Evolutionary conservation across 2,113 vertebrate genomes (phyloP), one percentile per base, ranked within the genome.

Genomic region (Phyllostomus hastatus): DNA sequence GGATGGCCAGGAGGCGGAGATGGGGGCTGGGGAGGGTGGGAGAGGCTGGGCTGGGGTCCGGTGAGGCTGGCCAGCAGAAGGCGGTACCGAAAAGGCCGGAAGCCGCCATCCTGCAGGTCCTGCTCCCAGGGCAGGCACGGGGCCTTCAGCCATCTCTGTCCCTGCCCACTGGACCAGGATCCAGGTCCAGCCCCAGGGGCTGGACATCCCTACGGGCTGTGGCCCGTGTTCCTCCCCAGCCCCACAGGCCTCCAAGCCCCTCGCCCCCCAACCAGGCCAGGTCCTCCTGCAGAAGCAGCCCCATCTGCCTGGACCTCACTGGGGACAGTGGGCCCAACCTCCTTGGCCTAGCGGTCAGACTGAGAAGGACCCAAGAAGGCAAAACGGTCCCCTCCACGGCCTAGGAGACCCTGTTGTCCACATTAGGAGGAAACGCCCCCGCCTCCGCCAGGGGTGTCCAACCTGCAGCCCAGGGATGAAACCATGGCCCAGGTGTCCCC

Each of bases 121-220:
- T 95, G 59, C 90, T 88, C 70, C 61, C 70, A 5, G 52, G 67
- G 50, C n/a, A 59, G 52, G 46, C 28, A 15, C 35, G 88, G 35
- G 67, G 48, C 43, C 73, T 85, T 95, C 94, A 84, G 48, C 67
- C 35, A 33, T n/a, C 50, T 78, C 72, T 3, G 46, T 20, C 73
- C 22, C 86, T 89, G 96, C 85, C 94, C 83, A 43, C n/a, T 64
- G 88, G 43, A 52, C 89, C 1, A 1, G 80, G 92, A 94, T 82
- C 69, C 61, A 43, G 59, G 33, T 50, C 14, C 48, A 50, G 2
- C 48, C 48, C 48, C 48, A 50, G 48, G 48, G 48, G 11, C 57
- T 33, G 59, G 59, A 28, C 38, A 33, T 46, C 73, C 90, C 88
- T 50, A 46, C 76, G 26, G 82, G 50, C 38, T 14, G 10, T 1